Conservation (phyloP, 2,888 invertebrate genomes). For the Archaeoteleia sp. region DNA sequence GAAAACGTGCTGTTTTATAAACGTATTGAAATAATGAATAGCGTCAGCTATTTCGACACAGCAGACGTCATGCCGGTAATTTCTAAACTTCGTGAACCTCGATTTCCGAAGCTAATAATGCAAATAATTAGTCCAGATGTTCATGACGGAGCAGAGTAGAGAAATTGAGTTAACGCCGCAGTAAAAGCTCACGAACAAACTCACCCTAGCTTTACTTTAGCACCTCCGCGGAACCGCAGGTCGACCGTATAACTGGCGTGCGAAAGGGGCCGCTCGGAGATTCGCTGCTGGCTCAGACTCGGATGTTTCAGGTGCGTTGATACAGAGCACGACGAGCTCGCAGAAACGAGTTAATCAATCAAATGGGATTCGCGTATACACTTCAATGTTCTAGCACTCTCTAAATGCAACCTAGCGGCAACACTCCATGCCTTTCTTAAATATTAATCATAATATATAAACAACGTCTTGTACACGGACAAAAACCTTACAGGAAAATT, state of each 20-base stretch:
- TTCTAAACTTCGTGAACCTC: conserved; percentile 51
- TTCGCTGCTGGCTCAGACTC: conserved; percentile 43
- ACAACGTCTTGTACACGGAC: too few species aligned
- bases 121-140: conserved; percentile 59
- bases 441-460: conserved; percentile 1
- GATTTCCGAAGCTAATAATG: conserved; percentile 55
- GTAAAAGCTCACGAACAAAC: conserved; percentile 68
- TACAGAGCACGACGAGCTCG: not conserved
- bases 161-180: conserved; percentile 70
- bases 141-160: conserved; percentile 53
- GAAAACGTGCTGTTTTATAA: too few species aligned
- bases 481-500: too few species aligned
- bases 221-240: conserved; percentile 58
- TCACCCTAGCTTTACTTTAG: conserved; percentile 58
- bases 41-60: conserved; percentile 41
- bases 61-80: conserved; percentile 44
- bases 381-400: not conserved
- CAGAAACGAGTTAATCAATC: conserved; percentile 22
- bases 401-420: too few species aligned
- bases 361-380: not conserved
- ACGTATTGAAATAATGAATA: conserved; percentile 34
- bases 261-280: conserved; percentile 56
- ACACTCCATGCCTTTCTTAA: not conserved
- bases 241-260: conserved; percentile 58
- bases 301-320: conserved; percentile 15